Evolutionary conservation across 1,140 invertebrate species (phyloP), one percentile per base, ranked within the genome.

Genomic region (Maniola jurtina): DNA sequence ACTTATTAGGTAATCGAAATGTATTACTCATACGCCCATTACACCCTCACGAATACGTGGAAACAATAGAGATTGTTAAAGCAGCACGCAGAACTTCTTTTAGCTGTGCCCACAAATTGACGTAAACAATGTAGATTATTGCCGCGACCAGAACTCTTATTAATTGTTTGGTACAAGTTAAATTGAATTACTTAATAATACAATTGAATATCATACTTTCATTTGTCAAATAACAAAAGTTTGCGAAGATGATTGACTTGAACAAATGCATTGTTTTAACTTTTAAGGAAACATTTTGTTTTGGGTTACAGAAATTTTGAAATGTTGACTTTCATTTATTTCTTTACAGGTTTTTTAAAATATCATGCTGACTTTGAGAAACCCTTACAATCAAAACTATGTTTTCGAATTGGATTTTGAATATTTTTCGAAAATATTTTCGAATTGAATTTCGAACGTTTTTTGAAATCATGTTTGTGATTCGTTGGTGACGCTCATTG

Each of bases 41-140:
- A 2, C 47, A 6, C 50, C 61, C 35, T 35, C 61, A 52, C 9
- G 52, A 55, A 55, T 63, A 35, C 52, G 48, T 54, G 61, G 36
- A 63, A 54, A 63, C 61, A 63, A 63, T 63, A 63, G 55, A 55
- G 61, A 55, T 63, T 62, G 50, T 62, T 33, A 52, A 61, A 62
- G 16, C 35, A 34, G 35, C 38, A 38, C 25, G 25, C 25, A 25
- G 25, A 25, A 25, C n/a, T n/a, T n/a, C n/a, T n/a, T n/a, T n/a
- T n/a, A n/a, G n/a, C n/a, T n/a, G n/a, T n/a, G n/a, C n/a, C n/a
- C n/a, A n/a, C n/a, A n/a, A n/a, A n/a, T n/a, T n/a, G n/a, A n/a
- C n/a, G n/a, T n/a, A 11, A 42, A 42, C 40, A 11, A 11, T 42
- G 40, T 3, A 42, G 10, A 42, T 8, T 8, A 11, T 42, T 9